Evolutionary conservation across 2,888 invertebrate species (phyloP), one percentile per base, ranked within the genome.

Genomic region (Tenodera sinensis): DNA sequence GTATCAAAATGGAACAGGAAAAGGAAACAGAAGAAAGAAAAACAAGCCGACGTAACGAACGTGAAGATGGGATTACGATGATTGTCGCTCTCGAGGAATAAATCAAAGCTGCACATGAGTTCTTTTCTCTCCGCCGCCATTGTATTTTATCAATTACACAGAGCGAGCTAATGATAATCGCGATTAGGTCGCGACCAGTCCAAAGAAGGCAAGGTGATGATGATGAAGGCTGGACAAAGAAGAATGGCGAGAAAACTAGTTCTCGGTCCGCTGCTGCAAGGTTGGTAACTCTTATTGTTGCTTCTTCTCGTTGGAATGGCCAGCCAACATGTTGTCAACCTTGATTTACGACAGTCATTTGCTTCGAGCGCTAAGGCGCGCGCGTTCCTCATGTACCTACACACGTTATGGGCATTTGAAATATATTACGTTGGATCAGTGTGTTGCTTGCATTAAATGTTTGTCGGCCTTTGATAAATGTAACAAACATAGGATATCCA

Each of bases 341-440:
- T 85, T 89, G 90, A 90, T 90, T 89, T 90, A 90, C 87, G 85
- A 85, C 42, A 71, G 90, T 88, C 89, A 90, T 90, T 89, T 85
- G 88, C 88, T 89, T 88, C n/a, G 82, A 71, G 54, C 54, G 54
- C 54, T 71, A 30, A 83, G 28, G 83, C 30, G 83, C 28, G 83
- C 83, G 28, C 28, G 83, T 28, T 30, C 83, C 28, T 71, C 54
- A 25, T 71, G 54, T 71, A 71, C 54, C 54, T 71, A 71, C 54
- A 71, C 54, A 71, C 54, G 54, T 71, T 71, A 71, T 71, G 54
- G 54, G 54, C 54, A 71, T 71, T 71, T 71, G 54, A 71, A 71
- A 71, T 71, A 71, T 71, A 71, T 71, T 71, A 71, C 54, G 54
- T 71, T 71, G 54, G 54, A 71, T 71, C 54, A 71, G 20, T 71